These are phyloP conservation scores for Rhodeus uyekii DNA, from an alignment of 2,797 vertebrate genomes.

Conservation along the genomic window DNA sequence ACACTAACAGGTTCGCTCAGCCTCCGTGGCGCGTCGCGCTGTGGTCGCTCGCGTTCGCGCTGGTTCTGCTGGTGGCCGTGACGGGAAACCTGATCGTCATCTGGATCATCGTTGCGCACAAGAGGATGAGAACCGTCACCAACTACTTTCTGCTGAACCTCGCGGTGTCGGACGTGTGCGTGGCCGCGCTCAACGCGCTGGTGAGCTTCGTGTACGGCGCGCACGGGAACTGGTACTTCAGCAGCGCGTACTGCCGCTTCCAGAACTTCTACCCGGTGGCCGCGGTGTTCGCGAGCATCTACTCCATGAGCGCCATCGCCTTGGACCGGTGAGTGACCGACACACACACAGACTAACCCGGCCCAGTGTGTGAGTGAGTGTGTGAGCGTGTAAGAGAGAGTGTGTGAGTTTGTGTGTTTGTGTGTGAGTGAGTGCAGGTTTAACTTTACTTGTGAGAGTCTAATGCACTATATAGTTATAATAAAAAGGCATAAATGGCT, in stretches of 20 bases:
- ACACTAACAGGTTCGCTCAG: constrained; percentile 82
- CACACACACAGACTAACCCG: too few relatives aligned
- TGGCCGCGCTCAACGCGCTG: constrained; percentile 84
- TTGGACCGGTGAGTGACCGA: constrained; percentile 87
- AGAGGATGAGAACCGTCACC: constrained; percentile 85
- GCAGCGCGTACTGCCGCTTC: constrained; percentile 84
- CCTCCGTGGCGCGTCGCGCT: constrained; percentile 82
- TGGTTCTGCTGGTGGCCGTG: constrained; percentile 79
- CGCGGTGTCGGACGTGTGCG: constrained; percentile 82
- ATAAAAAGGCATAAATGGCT: too few relatives aligned
- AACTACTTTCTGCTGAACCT: constrained; percentile 87
- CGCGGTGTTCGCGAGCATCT: constrained; percentile 87
- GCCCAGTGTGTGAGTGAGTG: too few relatives aligned
- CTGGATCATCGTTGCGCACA: constrained; percentile 88
- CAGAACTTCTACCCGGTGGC: constrained; percentile 89
- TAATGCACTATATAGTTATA: too few relatives aligned
- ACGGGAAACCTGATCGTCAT: constrained; percentile 83
- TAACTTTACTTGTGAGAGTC: too few relatives aligned
- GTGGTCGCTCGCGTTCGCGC: constrained; percentile 82
- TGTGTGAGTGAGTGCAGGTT: too few relatives aligned
- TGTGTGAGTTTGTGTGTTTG: too few relatives aligned
- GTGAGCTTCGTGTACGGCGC: constrained; percentile 85
- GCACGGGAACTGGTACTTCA: constrained; percentile 86
- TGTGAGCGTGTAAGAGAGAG: too few relatives aligned
- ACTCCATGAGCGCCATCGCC: constrained; percentile 87